A percentile compares a stretch with the other conserved stretches of the same genome.
phyloP scores from a whole-genome alignment of 2,113 vertebrate genomes.

The Carassius carassius region DNA sequence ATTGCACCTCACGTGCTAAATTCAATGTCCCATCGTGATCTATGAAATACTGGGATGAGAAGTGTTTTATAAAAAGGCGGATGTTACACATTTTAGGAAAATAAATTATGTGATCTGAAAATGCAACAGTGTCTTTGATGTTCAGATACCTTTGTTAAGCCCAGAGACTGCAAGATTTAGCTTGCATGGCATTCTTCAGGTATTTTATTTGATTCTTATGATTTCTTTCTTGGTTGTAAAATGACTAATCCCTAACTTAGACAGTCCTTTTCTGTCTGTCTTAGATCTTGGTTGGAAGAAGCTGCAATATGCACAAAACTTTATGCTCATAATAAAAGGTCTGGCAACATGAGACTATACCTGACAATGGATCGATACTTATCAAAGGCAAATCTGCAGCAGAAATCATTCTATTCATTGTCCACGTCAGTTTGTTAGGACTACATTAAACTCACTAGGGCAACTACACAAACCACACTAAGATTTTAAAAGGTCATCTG shows the following conservation, averaged over 20 bases:
- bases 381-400: not conserved
- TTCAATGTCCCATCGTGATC: slow-evolving; percentile 15
- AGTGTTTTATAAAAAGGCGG: slow-evolving; percentile 6
- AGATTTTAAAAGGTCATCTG: not conserved
- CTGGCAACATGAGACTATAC: not conserved
- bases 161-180: not conserved
- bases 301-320: not conserved
- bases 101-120: not conserved
- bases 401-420: not conserved
- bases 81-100: not conserved
- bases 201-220: no score
- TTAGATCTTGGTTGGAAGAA: not conserved
- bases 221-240: not conserved
- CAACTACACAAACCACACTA: not conserved
- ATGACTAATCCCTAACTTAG: not conserved
- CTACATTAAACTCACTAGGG: not conserved
- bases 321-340: not conserved
- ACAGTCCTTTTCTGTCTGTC: not conserved
- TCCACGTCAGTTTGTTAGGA: not conserved
- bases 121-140: not conserved
- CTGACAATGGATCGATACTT: not conserved
- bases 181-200: not conserved
- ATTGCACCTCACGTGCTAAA: slow-evolving; percentile 19
- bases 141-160: not conserved
- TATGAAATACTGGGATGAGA: not conserved